phyloP scores from a whole-genome alignment of 2,113 vertebrate genomes.

The Zingel zingel region DNA sequence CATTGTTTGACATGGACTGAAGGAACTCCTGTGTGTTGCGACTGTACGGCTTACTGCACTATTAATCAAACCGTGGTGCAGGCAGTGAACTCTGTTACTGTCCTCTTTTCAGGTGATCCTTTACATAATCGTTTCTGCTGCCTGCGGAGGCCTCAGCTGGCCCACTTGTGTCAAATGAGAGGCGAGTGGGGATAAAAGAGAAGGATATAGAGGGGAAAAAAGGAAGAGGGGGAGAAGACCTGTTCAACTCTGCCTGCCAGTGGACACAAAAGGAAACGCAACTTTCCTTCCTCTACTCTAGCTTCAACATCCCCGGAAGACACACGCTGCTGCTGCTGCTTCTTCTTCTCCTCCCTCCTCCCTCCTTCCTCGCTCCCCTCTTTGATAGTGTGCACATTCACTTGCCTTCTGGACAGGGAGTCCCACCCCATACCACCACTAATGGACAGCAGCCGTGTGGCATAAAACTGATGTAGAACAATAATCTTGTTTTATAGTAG shows the following conservation, averaged over 20 bases:
- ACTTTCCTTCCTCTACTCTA: conserved; percentile 28
- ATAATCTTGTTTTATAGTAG: conserved; percentile 51
- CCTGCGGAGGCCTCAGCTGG: conserved; percentile 93
- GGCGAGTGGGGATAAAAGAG: conserved; percentile 5
- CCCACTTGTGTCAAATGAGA: conserved; percentile 88
- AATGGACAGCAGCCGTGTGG: conserved; percentile 59
- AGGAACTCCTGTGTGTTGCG: neutral
- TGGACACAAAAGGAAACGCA: conserved; percentile 62
- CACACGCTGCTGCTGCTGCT: conserved; percentile 33
- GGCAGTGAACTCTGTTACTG: conserved; percentile 22
- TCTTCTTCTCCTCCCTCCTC: neutral
- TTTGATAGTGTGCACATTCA: conserved; percentile 60
- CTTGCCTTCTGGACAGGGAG: conserved; percentile 70
- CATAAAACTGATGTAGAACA: conserved; percentile 60
- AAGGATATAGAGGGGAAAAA: conserved; percentile 23
- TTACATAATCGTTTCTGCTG: conserved; percentile 90
- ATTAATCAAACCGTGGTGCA: neutral
- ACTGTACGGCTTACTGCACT: neutral
- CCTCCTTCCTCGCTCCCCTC: conserved; percentile 18
- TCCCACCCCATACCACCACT: conserved; percentile 52
- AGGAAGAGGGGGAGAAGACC: conserved; percentile 44
- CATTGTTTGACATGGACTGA: neutral
- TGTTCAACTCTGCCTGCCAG: conserved; percentile 44
- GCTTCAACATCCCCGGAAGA: conserved; percentile 46
- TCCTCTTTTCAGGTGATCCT: conserved; percentile 87